Conservation (phyloP, 2,113 vertebrate species). For the Oryzias melastigma region DNA sequence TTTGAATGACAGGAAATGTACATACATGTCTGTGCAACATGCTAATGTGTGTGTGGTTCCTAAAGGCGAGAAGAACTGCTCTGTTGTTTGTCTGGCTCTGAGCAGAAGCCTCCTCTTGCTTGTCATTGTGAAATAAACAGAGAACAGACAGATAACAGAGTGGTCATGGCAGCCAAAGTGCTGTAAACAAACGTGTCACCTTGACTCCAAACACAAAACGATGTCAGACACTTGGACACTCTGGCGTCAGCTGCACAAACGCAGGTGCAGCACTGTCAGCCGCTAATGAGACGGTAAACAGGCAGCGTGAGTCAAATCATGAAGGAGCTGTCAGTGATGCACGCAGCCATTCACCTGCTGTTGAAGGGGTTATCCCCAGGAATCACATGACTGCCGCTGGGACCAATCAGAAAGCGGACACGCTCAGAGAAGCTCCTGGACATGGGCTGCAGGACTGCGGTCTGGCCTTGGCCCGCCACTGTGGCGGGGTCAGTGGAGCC, state of each 20-base stretch:
- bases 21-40: not conserved
- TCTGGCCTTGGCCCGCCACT: constrained; percentile 82
- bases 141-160: constrained; percentile 12
- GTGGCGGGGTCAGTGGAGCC: constrained; percentile 90
- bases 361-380: constrained; percentile 94
- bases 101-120: constrained; percentile 13
- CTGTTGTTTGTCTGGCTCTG: too few species aligned
- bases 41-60: too few species aligned
- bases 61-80: too few species aligned
- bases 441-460: constrained; percentile 66
- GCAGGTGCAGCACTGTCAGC: constrained; percentile 35
- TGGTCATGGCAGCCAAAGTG: constrained; percentile 6
- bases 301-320: constrained; percentile 39
- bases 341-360: constrained; percentile 82
- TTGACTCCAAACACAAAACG: constrained; percentile 47
- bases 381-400: constrained; percentile 90
- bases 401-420: constrained; percentile 87
- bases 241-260: constrained; percentile 42
- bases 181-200: constrained; percentile 52
- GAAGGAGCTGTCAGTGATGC: constrained; percentile 38
- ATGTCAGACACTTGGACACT: constrained; percentile 33
- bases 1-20: constrained; percentile 1
- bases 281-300: constrained; percentile 55
- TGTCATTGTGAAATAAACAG: constrained; percentile 6
- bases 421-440: constrained; percentile 90